Conservation (phyloP, 2,888 invertebrate genomes). For the Pharmacophagus antenor region DNA sequence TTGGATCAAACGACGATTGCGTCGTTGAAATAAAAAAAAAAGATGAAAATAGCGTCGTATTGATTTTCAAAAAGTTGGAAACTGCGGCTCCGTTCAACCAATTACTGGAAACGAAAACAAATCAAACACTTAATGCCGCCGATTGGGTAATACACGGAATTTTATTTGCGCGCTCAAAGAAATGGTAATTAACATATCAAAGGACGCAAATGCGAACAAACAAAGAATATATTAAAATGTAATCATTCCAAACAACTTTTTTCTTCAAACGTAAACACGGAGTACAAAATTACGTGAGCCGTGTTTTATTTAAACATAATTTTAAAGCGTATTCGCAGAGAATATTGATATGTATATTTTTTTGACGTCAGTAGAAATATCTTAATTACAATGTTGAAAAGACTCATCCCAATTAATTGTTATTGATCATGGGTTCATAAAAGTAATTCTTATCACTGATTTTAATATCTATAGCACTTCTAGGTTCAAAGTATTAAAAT, state of each 20-base stretch:
- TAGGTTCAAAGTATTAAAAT: no score
- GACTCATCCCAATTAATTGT: no score
- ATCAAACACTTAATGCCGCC: constrained; percentile 14
- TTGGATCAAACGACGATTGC: constrained; percentile 20
- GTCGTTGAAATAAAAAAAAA: constrained; percentile 10
- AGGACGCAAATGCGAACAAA: not conserved
- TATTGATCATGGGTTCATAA: no score
- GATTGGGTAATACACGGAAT: constrained; percentile 12
- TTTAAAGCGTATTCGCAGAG: no score
- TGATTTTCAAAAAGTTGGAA: constrained; percentile 19
- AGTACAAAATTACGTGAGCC: no score
- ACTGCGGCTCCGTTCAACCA: constrained; percentile 20
- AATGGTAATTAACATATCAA: constrained; percentile 11
- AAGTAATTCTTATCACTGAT: no score
- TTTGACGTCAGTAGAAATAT: no score
- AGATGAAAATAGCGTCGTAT: constrained; percentile 19
- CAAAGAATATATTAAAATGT: not conserved
- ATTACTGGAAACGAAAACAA: constrained; percentile 24
- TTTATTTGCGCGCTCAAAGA: constrained; percentile 9
- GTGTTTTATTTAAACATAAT: no score
- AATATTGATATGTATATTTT: no score
- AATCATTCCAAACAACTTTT: not conserved
- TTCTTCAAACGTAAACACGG: not conserved
- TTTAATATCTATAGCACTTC: no score
- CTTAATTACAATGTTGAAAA: no score